These are phyloP conservation scores for Aphidius ervi DNA, from an alignment of 1,140 invertebrate species.

Conservation along the genomic window DNA sequence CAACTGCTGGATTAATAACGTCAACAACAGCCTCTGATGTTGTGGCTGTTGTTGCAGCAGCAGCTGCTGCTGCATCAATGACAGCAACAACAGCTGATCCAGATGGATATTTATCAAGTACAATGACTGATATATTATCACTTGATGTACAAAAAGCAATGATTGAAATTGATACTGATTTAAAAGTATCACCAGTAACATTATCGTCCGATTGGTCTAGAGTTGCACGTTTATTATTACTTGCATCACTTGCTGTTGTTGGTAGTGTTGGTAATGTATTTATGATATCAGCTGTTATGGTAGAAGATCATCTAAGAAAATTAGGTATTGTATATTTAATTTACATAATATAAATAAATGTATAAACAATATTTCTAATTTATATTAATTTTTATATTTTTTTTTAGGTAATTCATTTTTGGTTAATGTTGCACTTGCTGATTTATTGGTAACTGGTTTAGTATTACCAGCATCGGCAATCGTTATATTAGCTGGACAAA, in stretches of 20 bases:
- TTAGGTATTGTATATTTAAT: constrained; percentile 52
- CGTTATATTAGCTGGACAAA: constrained; percentile 63
- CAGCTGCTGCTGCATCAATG: constrained; percentile 25
- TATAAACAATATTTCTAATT: too few species aligned
- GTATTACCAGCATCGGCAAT: constrained; percentile 70
- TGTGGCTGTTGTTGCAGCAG: constrained; percentile 28
- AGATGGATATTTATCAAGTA: constrained; percentile 23
- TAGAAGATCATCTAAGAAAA: constrained; percentile 67
- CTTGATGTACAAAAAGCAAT: constrained; percentile 31
- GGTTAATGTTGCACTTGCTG: constrained; percentile 73
- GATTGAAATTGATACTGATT: constrained; percentile 31
- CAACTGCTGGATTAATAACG: constrained; percentile 8
- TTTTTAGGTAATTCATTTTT: constrained; percentile 72
- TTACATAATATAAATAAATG: background rate
- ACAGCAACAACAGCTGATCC: constrained; percentile 24
- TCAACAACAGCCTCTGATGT: constrained; percentile 30
- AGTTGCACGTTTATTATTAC: constrained; percentile 62
- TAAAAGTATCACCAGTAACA: constrained; percentile 59
- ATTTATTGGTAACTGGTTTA: constrained; percentile 67
- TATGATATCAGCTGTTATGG: constrained; percentile 72
- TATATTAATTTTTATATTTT: constrained; percentile 14
- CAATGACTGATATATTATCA: constrained; percentile 32
- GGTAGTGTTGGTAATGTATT: constrained; percentile 73
- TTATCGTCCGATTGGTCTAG: constrained; percentile 66
- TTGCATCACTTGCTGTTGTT: constrained; percentile 62